Evolutionary conservation across 2,797 vertebrate species (phyloP), one percentile per base, ranked within the genome.

Genomic region (Apodemus agrarius): DNA sequence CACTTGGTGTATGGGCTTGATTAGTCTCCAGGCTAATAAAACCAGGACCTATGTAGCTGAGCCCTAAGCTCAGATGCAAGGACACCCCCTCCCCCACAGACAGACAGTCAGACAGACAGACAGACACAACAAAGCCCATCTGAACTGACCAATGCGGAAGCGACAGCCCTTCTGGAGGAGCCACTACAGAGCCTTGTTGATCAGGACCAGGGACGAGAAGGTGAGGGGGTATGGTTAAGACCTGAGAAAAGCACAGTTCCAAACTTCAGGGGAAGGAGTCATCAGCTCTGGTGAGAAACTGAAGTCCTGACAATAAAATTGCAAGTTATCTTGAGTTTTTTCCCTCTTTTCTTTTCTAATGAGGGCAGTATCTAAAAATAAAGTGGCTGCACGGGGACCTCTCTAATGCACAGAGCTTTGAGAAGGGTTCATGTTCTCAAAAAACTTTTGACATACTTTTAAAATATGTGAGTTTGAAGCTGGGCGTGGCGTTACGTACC

Each of bases 351-450:
- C 26, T 76, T 46, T 46, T 13, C 26, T 46, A 82, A 91, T 69
- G 83, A 96, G 93, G 91, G 14, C 92, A 95, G 54, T 43, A 11
- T 83, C 95, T 95, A 96, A 97, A 97, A 98, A 96, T 97, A 96
- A 79, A 83, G 79, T 75, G 94, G 54, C 81, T 19, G 52, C 21
- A 9, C 34, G 57, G 94, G 83, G 63, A 90, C 21, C 34, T 52
- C 79, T 89, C 83, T 46, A 22, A 67, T 69, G 91, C 78, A 14
- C 40, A 74, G 29, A 43, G 93, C 67, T 85, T 81, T 95, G 22
- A 93, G 87, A 94, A 63, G 76, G 91, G 65, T 82, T 82, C 26
- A 1, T 78, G 87, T 90, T 91, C 83, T 95, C 8, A 2, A 67
- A 63, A 93, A 80, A 37, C 76, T 83, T 75, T 4, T 90, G 78